phyloP scores from a whole-genome alignment of 2,113 vertebrate species.

The Prunella fulvescens region DNA sequence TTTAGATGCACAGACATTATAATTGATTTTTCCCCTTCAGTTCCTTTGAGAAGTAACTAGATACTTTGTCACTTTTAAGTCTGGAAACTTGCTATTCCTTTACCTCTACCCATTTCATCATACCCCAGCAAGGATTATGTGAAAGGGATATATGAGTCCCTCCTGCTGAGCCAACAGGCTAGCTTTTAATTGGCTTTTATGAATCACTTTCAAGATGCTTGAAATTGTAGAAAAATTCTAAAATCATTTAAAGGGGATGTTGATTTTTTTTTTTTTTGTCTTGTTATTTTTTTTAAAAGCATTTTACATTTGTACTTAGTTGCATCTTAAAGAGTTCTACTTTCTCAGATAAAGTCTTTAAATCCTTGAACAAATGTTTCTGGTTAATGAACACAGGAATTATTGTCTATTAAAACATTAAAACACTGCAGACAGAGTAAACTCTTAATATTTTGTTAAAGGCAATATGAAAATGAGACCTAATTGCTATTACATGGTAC shows the following conservation, averaged over 20 bases:
- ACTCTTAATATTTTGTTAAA: neutral
- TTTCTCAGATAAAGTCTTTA: neutral
- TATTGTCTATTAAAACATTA: neutral
- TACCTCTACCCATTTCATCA: slow-evolving; percentile 47
- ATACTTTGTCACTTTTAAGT: slow-evolving; percentile 46
- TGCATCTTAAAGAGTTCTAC: neutral
- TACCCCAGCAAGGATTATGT: neutral
- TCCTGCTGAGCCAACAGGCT: slow-evolving; percentile 28
- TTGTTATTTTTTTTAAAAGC: neutral
- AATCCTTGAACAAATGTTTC: neutral
- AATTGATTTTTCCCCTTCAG: slow-evolving; percentile 23
- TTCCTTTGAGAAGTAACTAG: neutral
- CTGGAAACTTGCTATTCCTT: slow-evolving; percentile 25
- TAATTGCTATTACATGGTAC: neutral
- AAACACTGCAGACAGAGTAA: neutral
- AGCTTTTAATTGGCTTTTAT: slow-evolving; percentile 69
- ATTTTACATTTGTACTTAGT: neutral
- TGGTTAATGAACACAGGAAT: neutral
- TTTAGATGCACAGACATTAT: slow-evolving; percentile 36
- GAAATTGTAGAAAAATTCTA: neutral
- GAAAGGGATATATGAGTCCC: neutral
- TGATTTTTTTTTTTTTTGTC: neutral
- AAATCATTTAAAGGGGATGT: neutral
- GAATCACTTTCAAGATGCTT: slow-evolving; percentile 30
- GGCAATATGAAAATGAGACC: neutral